A percentile compares a stretch with the other conserved stretches of the same genome.
phyloP scores from a whole-genome alignment of 2,797 vertebrate genomes.

The Rallus crepitans region DNA sequence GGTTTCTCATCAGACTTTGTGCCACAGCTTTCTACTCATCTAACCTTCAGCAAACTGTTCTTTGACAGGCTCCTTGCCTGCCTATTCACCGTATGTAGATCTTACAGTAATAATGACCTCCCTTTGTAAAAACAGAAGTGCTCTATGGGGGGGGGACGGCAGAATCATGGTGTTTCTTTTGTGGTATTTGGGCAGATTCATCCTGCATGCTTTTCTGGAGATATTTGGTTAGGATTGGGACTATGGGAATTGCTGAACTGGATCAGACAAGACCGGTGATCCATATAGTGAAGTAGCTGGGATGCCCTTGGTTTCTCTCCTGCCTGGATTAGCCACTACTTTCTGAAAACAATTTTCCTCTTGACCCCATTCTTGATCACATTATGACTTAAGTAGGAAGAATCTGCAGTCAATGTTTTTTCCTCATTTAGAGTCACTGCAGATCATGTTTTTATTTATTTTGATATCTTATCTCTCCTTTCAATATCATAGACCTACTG shows the following conservation, averaged over 20 bases:
- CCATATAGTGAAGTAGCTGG: neutral
- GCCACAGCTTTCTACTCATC: neutral
- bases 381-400: neutral
- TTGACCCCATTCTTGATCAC: neutral
- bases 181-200: neutral
- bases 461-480: neutral
- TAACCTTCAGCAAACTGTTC: neutral
- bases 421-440: neutral
- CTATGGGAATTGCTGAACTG: neutral
- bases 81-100: neutral
- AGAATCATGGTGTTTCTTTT: neutral
- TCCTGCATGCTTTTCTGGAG: neutral
- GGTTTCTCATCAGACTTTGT: neutral
- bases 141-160: neutral
- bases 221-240: neutral
- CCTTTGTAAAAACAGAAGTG: neutral
- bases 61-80: neutral
- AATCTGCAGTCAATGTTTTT: neutral
- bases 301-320: neutral
- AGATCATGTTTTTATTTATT: neutral
- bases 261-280: neutral
- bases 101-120: neutral
- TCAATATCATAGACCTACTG: neutral
- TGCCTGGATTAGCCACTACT: neutral
- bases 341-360: neutral